A percentile compares a stretch with the other conserved stretches of the same genome.
These are phyloP conservation scores for Genyomyrus donnyi DNA, from an alignment of 2,113 vertebrate species.

Conservation along the genomic window DNA sequence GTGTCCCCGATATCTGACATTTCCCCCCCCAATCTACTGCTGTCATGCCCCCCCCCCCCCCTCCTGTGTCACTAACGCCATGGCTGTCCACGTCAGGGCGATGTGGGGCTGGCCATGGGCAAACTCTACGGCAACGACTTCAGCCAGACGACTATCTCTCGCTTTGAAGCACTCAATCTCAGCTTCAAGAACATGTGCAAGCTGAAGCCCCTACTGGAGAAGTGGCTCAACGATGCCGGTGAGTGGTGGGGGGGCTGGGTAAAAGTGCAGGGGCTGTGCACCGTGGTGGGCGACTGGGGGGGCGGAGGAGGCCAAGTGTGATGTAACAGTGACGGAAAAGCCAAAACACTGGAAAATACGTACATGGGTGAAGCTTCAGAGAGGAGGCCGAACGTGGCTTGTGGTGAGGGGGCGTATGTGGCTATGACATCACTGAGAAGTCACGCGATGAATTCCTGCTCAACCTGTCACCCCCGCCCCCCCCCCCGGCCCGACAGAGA, in stretches of 20 bases:
- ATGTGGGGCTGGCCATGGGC: conserved; percentile 87
- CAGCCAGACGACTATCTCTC: conserved; percentile 89
- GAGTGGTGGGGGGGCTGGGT: background rate
- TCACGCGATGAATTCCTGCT: background rate
- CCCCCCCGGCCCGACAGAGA: conserved; percentile 55
- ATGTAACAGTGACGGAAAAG: background rate
- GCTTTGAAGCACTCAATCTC: conserved; percentile 87
- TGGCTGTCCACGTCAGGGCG: conserved; percentile 57
- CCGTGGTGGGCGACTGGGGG: background rate
- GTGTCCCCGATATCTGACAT: conserved; percentile 36
- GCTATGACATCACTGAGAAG: background rate
- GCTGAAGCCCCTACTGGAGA: conserved; percentile 85
- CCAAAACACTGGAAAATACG: background rate
- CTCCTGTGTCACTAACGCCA: background rate
- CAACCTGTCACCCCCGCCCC: background rate
- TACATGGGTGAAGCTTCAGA: background rate
- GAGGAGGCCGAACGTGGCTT: background rate
- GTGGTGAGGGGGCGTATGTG: background rate
- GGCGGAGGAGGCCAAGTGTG: background rate
- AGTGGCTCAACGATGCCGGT: conserved; percentile 90
- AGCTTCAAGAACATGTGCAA: conserved; percentile 98
- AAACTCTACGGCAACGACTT: conserved; percentile 91
- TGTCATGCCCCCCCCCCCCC: background rate
- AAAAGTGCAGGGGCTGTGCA: background rate
- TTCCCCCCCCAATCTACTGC: background rate